Evolutionary conservation across 2,888 invertebrate species (phyloP), one percentile per base, ranked within the genome.

Genomic region (Eupithecia insigniata): DNA sequence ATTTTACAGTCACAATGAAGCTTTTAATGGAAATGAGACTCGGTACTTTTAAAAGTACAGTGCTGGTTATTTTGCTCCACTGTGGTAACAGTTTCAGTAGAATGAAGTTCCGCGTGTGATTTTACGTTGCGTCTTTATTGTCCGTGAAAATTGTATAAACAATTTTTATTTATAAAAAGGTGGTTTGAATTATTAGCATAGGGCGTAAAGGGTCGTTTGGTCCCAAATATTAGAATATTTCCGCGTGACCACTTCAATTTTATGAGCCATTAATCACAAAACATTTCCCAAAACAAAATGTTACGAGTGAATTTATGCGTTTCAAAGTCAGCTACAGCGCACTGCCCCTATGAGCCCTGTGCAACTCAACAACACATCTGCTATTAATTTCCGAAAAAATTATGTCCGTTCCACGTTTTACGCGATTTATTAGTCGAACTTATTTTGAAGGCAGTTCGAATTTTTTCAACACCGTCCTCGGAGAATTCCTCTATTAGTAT

Each of bases 401-500:
- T 88, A 90, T 89, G 91, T 89, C 87, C 88, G 81, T 87, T 90
- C 87, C 89, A 86, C 89, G 86, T 89, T 88, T 86, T 83, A 86
- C 84, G 83, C 89, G 90, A 93, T 93, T 93, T 94, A 93, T 93
- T 89, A 91, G 89, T 86, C 89, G 87, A 91, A 91, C 90, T 92
- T 92, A 92, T 92, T 92, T 91, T 86, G 86, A 87, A 90, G 91
- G 88, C 87, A 85, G 86, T 85, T 83, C 87, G 89, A 83, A 87
- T 90, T 91, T 91, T 92, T 92, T 90, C 85, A 83, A 81, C 87
- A 80, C 84, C 84, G 84, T 87, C 84, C 87, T 87, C 78, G 78
- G 87, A 86, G 90, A 86, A 89, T 89, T 91, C 90, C 89, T 93
- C 93, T 93, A 93, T 93, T 93, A 94, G 93, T 93, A 94, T 94